Evolutionary conservation across 2,888 invertebrate species (phyloP), one percentile per base, ranked within the genome.

Genomic region (Trichopoda pennipes): DNA sequence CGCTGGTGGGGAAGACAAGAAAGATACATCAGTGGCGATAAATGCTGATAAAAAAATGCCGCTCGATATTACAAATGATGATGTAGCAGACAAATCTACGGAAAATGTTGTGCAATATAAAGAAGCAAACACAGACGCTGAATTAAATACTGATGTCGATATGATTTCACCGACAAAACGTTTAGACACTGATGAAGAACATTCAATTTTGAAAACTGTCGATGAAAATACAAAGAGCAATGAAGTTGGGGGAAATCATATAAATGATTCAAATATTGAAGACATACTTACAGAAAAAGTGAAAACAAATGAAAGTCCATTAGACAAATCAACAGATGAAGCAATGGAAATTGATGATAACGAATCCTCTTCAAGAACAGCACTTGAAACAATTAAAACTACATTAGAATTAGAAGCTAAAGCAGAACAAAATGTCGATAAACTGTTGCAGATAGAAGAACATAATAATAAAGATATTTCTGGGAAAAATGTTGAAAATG

Each of bases 401-500:
- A 69, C 63, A 51, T 28, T 21, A 51, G 76, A 78, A 3, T 28
- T 56, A 32, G 80, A 83, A 44, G 49, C 72, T 9, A 73, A 85
- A 60, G 77, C 79, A 7, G 80, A 85, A 47, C 44, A 44, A 14
- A 44, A 84, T 80, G 79, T 83, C n/a, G 83, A 70, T 14, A 49
- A 49, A 17, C 56, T 84, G 1, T 42, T 76, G 21, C 19, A 58
- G 32, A 9, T 38, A 10, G n/a, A 17, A 55, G 6, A 53, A 49
- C 28, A 49, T 0, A 63, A 58, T 38, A 32, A 32, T 7, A 49
- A 53, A 14, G 38, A 47, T 12, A 68, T 35, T 19, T 12, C 12
- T 9, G 51, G 49, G 19, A 60, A 60, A 21, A 23, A 49, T 19
- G 9, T 16, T 10, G 68, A 70, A 55, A 21, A 38, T n/a, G 51